Base-by-base conservation (phyloP, 2,888 invertebrate species). In the Eupeodes luniger region DNA sequence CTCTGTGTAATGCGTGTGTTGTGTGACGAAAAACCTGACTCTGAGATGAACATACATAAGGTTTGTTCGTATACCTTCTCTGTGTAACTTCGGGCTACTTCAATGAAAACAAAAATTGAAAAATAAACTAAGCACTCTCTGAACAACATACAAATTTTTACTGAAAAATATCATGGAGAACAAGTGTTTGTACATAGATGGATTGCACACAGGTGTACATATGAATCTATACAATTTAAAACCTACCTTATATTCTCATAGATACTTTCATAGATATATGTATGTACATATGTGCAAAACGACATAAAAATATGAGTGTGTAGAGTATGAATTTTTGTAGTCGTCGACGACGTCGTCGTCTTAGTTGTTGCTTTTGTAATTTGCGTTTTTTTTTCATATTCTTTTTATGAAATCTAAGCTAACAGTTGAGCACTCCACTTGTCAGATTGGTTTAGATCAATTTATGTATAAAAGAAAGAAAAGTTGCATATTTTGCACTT, bases 161-260 rank as follows among this genome's bases (percentile, higher is more conserved):
- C 57, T 70, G 55, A 57, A 74, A 66, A 66, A 59, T 64, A 64
- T 83, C 83, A 87, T 66, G 83, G 79, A 80, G 81, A 83, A 76
- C 86, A 83, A 87, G 87, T 84, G 80, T 62, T 77, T 72, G 74
- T 74, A 74, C 87, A 81, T 79, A 59, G 69, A 79, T 79, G 82
- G 79, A 62, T 64, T 75, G 62, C 66, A 55, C 51, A 67, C 44
- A 85, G 57, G 57, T 64, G 53, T 47, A 27, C 12, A 9, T 12
- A 4, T 47, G 0, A n/a, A 40, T n/a, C 40, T 40, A 40, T 9
- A 9, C 40, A 40, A 55, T 5, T 14, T 59, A 34, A 27, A 27
- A 59, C 14, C 36, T 16, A 61, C 47, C 34, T 49, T 3, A 40
- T 40, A 40, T 9, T 40, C 9, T 5, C 40, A 40, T 40, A 40